phyloP scores from a whole-genome alignment of 2,113 vertebrate genomes.

The Psittacula cyanocephala region DNA sequence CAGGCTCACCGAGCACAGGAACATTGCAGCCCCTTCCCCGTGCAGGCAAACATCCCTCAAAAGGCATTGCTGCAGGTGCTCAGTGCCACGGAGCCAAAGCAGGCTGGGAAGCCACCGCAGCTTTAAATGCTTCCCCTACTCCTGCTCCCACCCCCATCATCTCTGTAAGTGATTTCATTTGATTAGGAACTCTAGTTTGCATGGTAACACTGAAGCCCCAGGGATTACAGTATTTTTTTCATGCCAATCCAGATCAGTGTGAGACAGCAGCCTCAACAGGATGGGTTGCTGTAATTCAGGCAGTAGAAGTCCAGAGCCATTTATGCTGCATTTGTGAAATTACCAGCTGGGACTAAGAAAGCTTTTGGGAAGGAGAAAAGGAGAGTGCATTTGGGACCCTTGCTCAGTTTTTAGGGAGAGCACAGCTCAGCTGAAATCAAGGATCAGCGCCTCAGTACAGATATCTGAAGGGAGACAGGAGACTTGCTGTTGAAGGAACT shows the following conservation, averaged over 20 bases:
- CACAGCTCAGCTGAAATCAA: not conserved
- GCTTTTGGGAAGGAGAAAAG: not conserved
- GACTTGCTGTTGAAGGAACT: not conserved
- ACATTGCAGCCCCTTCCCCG: not conserved
- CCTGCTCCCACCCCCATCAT: not conserved
- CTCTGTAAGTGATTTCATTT: not conserved
- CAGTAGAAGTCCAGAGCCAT: not conserved
- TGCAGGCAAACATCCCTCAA: not conserved
- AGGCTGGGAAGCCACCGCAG: not conserved
- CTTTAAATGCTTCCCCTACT: not conserved
- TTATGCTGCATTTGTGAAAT: not conserved
- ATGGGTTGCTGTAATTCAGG: not conserved
- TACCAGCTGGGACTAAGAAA: not conserved
- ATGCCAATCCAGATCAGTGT: not conserved
- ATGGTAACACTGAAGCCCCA: not conserved
- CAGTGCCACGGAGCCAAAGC: not conserved
- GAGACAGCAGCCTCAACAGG: not conserved
- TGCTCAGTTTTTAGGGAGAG: not conserved
- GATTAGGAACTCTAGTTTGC: not conserved
- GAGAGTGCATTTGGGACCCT: not conserved
- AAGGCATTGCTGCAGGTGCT: not conserved
- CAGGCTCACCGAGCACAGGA: not conserved
- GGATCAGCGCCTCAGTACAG: not conserved
- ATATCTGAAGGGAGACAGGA: not conserved
- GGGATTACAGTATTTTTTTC: not conserved